Evolutionary conservation across 2,797 vertebrate genomes (phyloP).

Genomic region (Anniella stebbinsi): DNA sequence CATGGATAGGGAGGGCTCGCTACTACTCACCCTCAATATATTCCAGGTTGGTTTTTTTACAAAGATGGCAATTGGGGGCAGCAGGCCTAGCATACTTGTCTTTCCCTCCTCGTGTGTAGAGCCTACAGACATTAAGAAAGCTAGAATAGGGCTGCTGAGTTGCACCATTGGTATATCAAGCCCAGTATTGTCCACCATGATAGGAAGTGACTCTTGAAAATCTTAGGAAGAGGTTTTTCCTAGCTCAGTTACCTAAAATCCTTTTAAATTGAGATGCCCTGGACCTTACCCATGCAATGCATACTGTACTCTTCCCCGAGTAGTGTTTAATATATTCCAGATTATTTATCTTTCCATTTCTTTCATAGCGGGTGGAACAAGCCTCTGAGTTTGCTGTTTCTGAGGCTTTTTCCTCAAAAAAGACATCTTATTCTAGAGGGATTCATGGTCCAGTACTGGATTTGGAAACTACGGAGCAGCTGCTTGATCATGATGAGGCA

Average conservation of each 20-base stretch:
- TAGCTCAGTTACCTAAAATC: no score
- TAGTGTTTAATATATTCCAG: not conserved
- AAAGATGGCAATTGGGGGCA: no score
- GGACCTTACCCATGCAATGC: not conserved
- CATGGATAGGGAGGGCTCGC: no score
- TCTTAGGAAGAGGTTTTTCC: no score
- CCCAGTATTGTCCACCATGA: not conserved
- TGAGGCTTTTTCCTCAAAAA: slow-evolving; percentile 80
- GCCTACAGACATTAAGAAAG: no score
- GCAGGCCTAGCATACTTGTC: no score
- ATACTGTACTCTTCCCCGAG: not conserved
- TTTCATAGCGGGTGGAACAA: slow-evolving; percentile 82
- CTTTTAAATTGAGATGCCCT: no score
- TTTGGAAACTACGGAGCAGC: slow-evolving; percentile 81
- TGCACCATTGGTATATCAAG: not conserved
- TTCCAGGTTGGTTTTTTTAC: no score
- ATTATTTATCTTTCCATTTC: slow-evolving; percentile 25
- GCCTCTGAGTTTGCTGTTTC: slow-evolving; percentile 85
- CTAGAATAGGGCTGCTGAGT: not conserved
- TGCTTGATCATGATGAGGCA: slow-evolving; percentile 85
- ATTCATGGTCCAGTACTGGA: slow-evolving; percentile 60
- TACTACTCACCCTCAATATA: no score
- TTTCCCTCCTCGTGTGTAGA: no score
- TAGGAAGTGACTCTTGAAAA: no score
- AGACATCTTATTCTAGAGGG: slow-evolving; percentile 64